A percentile compares a stretch with the other conserved stretches of the same genome.
phyloP scores from a whole-genome alignment of 2,113 vertebrate genomes.

The Gadus macrocephalus region DNA sequence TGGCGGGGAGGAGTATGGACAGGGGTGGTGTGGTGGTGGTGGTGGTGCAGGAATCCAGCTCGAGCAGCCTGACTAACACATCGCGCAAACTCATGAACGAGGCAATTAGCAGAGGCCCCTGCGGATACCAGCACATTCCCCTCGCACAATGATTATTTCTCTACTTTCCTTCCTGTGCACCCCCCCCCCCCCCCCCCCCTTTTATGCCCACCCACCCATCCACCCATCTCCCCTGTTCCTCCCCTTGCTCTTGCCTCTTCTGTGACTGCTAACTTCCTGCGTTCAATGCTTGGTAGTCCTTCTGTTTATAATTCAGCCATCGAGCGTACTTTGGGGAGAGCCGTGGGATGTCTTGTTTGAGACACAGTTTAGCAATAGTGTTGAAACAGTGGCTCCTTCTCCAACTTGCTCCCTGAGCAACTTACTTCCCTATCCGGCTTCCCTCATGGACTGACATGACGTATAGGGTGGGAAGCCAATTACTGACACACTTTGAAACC shows the following conservation, averaged over 20 bases:
- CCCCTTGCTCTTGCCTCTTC: conserved; percentile 23
- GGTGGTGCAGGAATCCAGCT: conserved; percentile 57
- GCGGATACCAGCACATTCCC: conserved; percentile 57
- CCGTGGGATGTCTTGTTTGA: not conserved
- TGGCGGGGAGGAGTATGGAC: no score
- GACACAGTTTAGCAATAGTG: not conserved
- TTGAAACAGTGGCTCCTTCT: not conserved
- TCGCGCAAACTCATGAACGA: conserved; percentile 63
- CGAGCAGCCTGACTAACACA: conserved; percentile 58
- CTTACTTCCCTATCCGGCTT: no score
- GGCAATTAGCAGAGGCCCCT: conserved; percentile 72
- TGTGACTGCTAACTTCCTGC: conserved; percentile 17
- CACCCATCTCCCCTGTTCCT: not conserved
- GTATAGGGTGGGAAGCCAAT: no score
- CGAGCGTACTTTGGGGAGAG: not conserved
- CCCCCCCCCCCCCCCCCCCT: conserved; percentile 2
- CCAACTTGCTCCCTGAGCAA: no score
- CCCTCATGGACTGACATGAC: no score
- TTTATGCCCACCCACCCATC: conserved; percentile 5
- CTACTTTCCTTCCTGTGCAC: conserved; percentile 1
- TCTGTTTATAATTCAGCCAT: conserved; percentile 29
- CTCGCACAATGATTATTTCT: conserved; percentile 51
- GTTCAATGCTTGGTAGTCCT: conserved; percentile 20
- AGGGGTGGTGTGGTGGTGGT: conserved; percentile 48
- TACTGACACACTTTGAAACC: no score